These are phyloP conservation scores for Solenodon paradoxus DNA, from an alignment of 2,113 vertebrate species.

Conservation along the genomic window DNA sequence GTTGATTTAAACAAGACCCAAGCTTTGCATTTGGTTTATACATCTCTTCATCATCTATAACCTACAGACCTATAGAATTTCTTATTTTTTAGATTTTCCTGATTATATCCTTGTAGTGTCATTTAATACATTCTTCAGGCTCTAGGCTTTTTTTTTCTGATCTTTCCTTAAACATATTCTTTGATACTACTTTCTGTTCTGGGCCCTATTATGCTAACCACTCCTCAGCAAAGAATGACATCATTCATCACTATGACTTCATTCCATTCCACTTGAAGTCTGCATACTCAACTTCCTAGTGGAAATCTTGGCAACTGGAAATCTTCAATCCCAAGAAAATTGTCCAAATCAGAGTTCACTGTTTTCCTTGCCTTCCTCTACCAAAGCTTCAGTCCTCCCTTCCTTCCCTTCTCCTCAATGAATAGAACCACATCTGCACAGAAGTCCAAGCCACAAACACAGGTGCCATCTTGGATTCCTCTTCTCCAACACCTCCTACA, in stretches of 20 bases:
- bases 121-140: background rate
- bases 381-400: background rate
- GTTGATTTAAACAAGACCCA: background rate
- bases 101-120: background rate
- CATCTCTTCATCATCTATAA: background rate
- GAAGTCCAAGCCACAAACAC: background rate
- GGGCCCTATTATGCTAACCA: background rate
- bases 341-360: background rate
- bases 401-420: background rate
- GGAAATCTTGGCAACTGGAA: background rate
- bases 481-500: background rate
- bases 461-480: background rate
- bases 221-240: background rate
- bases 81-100: background rate
- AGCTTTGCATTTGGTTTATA: background rate
- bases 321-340: background rate
- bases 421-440: background rate
- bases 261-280: background rate
- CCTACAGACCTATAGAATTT: background rate
- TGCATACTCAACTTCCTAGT: background rate
- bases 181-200: background rate
- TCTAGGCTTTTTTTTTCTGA: background rate
- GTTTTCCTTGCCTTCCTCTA: background rate
- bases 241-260: background rate
- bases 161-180: background rate